Percentiles rank a stretch among this genome's conserved stretches.
These are phyloP conservation scores for Brachionus rotundiformis DNA, from an alignment of 1,140 invertebrate genomes.

Conservation along the genomic window DNA sequence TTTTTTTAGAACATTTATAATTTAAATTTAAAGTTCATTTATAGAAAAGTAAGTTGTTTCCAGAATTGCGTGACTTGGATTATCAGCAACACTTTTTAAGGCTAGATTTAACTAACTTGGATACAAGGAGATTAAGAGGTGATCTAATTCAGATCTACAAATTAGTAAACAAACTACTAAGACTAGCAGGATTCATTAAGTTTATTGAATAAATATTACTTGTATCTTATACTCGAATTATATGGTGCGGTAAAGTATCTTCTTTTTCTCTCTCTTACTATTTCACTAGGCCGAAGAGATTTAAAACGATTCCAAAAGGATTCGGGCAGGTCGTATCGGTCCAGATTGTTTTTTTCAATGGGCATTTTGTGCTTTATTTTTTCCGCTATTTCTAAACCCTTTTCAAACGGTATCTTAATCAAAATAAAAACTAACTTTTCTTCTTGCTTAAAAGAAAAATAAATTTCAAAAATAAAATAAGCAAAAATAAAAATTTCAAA, in stretches of 20 bases:
- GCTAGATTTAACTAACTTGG: no score
- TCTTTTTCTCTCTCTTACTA: slow-evolving; percentile 15
- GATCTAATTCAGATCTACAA: no score
- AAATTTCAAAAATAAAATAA: background rate
- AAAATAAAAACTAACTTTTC: slow-evolving; percentile 23
- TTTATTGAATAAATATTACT: slow-evolving; percentile 9
- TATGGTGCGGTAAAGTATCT: slow-evolving; percentile 47
- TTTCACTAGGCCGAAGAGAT: slow-evolving; percentile 23
- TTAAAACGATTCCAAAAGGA: slow-evolving; percentile 34
- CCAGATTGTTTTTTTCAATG: slow-evolving; percentile 49
- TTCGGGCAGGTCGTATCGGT: background rate
- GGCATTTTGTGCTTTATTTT: slow-evolving; percentile 41
- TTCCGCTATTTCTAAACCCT: slow-evolving; percentile 35
- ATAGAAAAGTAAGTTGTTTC: no score
- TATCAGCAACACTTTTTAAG: no score
- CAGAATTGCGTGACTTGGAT: no score
- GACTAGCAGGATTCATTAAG: no score
- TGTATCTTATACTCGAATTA: slow-evolving; percentile 17
- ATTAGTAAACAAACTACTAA: no score
- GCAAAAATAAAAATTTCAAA: background rate
- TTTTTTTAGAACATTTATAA: no score
- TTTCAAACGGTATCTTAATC: slow-evolving; percentile 47
- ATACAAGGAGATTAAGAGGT: no score
- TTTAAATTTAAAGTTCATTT: no score
- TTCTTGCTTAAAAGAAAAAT: background rate